Base-by-base conservation (phyloP, 2,888 invertebrate species). In the Pristionchus exspectatus region DNA sequence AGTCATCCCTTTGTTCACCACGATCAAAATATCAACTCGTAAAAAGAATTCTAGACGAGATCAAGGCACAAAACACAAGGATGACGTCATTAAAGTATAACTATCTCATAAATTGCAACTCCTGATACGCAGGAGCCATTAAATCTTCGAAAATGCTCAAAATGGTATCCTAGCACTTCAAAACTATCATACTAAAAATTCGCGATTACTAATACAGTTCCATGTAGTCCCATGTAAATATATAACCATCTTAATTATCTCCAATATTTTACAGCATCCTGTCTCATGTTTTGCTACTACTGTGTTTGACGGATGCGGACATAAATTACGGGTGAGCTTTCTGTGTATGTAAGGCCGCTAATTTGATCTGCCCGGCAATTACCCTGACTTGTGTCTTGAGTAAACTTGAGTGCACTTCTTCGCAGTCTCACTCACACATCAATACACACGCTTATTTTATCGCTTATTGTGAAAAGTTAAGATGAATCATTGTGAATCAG, bases 401-500 rank as follows among this genome's bases (percentile, higher is more conserved):
- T n/a, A 63, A 63, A 24, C 63, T 50, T 50, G 12, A 24, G 24
- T 63, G 63, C 63, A 63, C 24, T 63, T 63, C 63, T 1, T 3
- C 21, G n/a, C 21, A 56, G 56, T 21, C 56, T 56, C 18, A 18
- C 56, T 56, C 56, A 56, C 56, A 56, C 56, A 56, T 2, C 24
- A 63, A n/a, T n/a, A 7, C 24, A 63, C n/a, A n/a, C 63, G 63
- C n/a, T 63, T 10, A n/a, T 63, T 63, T 63, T 63, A n/a, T 63
- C n/a, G 63, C 24, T 56, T 63, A 63, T 63, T 63, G 63, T 63
- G 63, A 63, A 24, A 63, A 63, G 63, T 63, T 63, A n/a, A 24
- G n/a, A 69, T 69, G 69, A 69, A 69, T 69, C 69, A 69, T 69
- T 0, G 69, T 69, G 27, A 69, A 18, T 69, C 27, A 69, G 69